These are phyloP conservation scores for Psophia crepitans DNA, from an alignment of 2,113 vertebrate species.

Conservation along the genomic window DNA sequence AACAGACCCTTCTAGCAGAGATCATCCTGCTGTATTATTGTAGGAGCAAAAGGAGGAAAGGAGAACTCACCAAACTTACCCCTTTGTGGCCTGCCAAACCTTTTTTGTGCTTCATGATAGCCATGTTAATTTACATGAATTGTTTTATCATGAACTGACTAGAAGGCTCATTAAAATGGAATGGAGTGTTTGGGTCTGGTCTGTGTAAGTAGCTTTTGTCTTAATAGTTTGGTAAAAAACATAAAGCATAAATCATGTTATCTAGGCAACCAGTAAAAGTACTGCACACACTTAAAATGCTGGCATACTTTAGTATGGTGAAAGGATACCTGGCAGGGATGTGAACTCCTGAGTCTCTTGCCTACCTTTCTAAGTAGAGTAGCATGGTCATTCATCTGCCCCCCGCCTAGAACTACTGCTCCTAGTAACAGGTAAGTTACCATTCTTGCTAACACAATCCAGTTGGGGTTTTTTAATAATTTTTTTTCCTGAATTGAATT, in stretches of 20 bases:
- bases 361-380: neutral
- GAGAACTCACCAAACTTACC: neutral
- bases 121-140: neutral
- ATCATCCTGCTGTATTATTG: neutral
- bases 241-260: neutral
- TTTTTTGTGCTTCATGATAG: neutral
- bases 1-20: neutral
- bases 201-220: neutral
- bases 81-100: neutral
- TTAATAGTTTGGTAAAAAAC: neutral
- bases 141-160: neutral
- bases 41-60: neutral
- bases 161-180: neutral
- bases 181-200: neutral
- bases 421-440: neutral
- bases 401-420: neutral
- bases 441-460: neutral
- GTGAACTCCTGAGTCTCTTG: neutral
- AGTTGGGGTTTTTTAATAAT: rapidly evolving
- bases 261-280: neutral
- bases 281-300: neutral
- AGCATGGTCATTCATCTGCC: neutral
- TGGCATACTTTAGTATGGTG: neutral
- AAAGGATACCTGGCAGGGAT: neutral
- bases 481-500: neutral